Conservation (phyloP, 2,888 invertebrate genomes). For the Encarsia formosa region DNA sequence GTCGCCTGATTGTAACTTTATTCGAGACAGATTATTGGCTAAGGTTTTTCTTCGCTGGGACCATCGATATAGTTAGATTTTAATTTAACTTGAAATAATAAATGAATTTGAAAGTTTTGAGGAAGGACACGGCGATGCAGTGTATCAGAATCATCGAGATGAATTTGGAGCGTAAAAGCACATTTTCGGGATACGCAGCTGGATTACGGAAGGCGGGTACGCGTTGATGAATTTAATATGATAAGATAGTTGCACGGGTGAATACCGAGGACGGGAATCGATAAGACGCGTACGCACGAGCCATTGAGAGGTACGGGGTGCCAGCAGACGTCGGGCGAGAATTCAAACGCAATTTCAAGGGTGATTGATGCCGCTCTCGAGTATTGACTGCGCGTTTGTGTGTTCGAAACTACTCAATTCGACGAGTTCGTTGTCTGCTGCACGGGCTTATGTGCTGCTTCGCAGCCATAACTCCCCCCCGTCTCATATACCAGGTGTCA, state of each 20-base stretch:
- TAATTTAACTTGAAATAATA: too few species aligned
- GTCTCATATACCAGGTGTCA: slow-evolving; percentile 7
- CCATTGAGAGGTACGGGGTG: slow-evolving; percentile 27
- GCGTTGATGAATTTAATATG: slow-evolving; percentile 6
- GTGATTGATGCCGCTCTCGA: slow-evolving; percentile 41
- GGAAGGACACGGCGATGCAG: too few species aligned
- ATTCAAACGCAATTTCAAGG: slow-evolving; percentile 39
- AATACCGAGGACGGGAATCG: slow-evolving; percentile 1
- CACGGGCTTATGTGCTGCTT: not conserved
- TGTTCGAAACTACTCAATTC: slow-evolving; percentile 13
- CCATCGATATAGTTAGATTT: too few species aligned
- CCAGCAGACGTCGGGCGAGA: too few species aligned
- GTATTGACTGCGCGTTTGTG: slow-evolving; percentile 31
- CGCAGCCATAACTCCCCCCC: not conserved
- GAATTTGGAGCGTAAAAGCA: not conserved
- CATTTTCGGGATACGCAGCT: not conserved
- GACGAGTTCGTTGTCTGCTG: not conserved
- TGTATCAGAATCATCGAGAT: not conserved
- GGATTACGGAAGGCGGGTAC: too few species aligned
- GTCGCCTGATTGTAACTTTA: too few species aligned
- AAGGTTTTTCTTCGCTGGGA: too few species aligned
- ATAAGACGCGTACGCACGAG: not conserved
- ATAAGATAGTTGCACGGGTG: not conserved
- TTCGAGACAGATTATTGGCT: too few species aligned
- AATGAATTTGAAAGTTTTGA: too few species aligned